These are phyloP conservation scores for Chelonus insularis DNA, from an alignment of 1,140 invertebrate species.

Conservation along the genomic window DNA sequence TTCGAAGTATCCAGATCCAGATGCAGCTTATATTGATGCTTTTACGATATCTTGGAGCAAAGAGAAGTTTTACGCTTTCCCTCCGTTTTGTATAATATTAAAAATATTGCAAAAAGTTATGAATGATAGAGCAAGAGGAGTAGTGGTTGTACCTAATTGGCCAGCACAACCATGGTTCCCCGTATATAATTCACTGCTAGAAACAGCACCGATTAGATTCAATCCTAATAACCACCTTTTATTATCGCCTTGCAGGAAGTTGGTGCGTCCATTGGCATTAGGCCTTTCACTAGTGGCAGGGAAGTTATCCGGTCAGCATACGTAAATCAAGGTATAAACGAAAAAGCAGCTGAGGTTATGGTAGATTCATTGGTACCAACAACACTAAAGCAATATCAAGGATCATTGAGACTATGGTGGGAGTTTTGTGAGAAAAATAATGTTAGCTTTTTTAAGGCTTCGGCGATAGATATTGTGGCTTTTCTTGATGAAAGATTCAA, in stretches of 20 bases:
- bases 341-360: neutral
- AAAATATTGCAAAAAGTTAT: neutral
- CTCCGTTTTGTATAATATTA: neutral
- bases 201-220: neutral
- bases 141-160: neutral
- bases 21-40: neutral
- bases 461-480: neutral
- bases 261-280: neutral
- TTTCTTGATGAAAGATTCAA: neutral
- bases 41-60: neutral
- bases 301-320: constrained; percentile 16
- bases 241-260: neutral
- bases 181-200: neutral
- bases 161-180: neutral
- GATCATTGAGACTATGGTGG: neutral
- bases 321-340: neutral
- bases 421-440: constrained; percentile 1
- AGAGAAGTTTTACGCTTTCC: neutral
- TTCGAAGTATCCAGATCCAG: neutral
- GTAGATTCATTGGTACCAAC: constrained; percentile 4
- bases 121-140: neutral
- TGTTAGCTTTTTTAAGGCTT: neutral
- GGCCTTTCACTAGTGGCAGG: constrained; percentile 4
- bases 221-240: neutral
- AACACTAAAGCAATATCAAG: constrained; percentile 15